Evolutionary conservation across 2,888 invertebrate species (phyloP), one percentile per base, ranked within the genome.

Genomic region (Luperina nickerlii): DNA sequence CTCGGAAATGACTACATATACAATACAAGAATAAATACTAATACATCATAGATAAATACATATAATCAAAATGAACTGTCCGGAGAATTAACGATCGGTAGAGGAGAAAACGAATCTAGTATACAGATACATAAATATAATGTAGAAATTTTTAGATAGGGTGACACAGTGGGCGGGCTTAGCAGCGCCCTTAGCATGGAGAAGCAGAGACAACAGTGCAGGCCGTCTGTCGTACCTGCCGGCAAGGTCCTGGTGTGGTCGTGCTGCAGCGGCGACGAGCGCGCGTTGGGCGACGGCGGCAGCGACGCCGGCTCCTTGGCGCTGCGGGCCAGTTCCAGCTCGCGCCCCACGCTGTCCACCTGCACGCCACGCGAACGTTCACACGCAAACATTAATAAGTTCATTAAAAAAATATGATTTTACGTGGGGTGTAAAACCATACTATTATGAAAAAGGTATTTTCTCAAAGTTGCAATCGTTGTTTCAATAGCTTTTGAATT

Each of bases 241-340:
- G 95, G 94, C 88, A 94, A 89, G 62, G 95, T 94, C 81, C 94
- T 88, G 77, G 94, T 86, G 90, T 92, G 91, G 42, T 94, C 87
- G 95, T 90, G 91, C 92, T 87, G 89, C 81, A 88, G 95, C 72
- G 92, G 92, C 82, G 92, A 89, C 77, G 91, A 86, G 83, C 97
- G 95, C 63, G 97, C 97, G 93, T 97, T 97, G 81, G 97, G 97
- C 89, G 97, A 97, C 1, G 97, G 97, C 74, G 97, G 97, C 90
- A 97, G 94, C 87, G 97, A 97, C 65, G 96, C 94, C 87, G 97
- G 97, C 87, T 92, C 92, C 75, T 60, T 76, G 75, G 74, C 66
- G 72, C 63, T 51, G 89, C 89, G 86, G 74, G 86, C 60, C 78
- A 80, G 72, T 76, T 90, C 92, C 82, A 79, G 51, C 82, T 90